Conservation (phyloP, 2,113 vertebrate species). For the Spea bombifrons region DNA sequence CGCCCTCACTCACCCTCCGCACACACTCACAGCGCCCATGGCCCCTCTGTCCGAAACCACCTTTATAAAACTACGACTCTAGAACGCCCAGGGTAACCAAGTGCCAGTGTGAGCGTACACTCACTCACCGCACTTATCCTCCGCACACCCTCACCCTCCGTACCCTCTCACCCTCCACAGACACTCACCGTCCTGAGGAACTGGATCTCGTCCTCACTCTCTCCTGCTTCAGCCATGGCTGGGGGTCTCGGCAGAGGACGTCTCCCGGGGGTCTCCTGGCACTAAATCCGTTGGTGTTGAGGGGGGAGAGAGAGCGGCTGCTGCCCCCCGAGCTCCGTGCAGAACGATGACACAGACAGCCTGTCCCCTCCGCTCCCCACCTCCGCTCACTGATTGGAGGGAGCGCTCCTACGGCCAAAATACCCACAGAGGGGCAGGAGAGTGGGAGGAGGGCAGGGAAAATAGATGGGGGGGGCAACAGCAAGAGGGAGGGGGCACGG, state of each 20-base stretch:
- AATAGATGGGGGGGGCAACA: neutral
- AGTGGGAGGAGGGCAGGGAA: no score
- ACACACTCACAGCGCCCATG: no score
- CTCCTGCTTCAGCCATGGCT: conserved; percentile 85
- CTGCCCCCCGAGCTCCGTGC: conserved; percentile 39
- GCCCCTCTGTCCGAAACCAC: no score
- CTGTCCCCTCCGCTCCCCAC: conserved; percentile 16
- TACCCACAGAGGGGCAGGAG: neutral
- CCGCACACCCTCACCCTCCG: conserved; percentile 76
- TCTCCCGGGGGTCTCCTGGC: conserved; percentile 15
- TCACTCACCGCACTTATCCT: neutral
- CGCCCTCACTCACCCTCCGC: no score
- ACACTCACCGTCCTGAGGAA: conserved; percentile 87
- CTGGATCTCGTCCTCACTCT: conserved; percentile 89
- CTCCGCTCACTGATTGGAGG: conserved; percentile 47
- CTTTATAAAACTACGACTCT: no score
- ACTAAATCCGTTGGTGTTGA: conserved; percentile 17
- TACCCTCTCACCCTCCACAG: conserved; percentile 26
- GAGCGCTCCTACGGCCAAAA: neutral
- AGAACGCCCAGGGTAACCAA: no score
- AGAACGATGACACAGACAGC: conserved; percentile 36
- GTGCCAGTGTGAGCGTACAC: no score
- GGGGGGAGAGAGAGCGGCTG: conserved; percentile 46
- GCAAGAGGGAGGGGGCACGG: neutral
- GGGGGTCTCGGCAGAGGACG: conserved; percentile 12